phyloP scores from a whole-genome alignment of 2,113 vertebrate species.

The Clarias macrocephalus region DNA sequence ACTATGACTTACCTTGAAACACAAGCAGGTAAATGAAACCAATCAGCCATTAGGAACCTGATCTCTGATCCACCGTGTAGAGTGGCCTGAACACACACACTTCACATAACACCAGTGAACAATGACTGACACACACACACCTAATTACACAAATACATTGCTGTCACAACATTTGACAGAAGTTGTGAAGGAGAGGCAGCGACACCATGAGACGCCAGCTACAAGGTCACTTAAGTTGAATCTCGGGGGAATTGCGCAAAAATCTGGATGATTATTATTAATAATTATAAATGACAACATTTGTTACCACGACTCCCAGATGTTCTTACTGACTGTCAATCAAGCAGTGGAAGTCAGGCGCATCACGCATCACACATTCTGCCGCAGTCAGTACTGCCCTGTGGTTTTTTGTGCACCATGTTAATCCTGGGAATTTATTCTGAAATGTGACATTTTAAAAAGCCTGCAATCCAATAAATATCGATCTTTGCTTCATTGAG shows the following conservation, averaged over 20 bases:
- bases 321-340: not conserved
- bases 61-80: slow-evolving; percentile 6
- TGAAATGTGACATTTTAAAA: not conserved
- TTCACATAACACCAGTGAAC: not conserved
- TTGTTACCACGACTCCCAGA: not conserved
- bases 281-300: not conserved
- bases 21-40: slow-evolving; percentile 32
- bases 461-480: not conserved
- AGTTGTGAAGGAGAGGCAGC: not conserved
- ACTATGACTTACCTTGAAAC: slow-evolving; percentile 37
- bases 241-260: no score
- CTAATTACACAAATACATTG: not conserved
- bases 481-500: not conserved
- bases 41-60: slow-evolving; percentile 29
- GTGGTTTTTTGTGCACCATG: no score
- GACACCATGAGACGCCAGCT: not conserved
- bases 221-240: not conserved
- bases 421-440: not conserved
- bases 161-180: not conserved
- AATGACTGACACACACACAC: not conserved
- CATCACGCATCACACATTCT: not conserved
- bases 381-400: no score
- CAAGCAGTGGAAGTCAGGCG: not conserved
- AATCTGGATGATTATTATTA: no score
- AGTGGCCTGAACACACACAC: not conserved